Evolutionary conservation across 2,113 vertebrate species (phyloP), one percentile per base, ranked within the genome.

Genomic region (Malurus melanocephalus): DNA sequence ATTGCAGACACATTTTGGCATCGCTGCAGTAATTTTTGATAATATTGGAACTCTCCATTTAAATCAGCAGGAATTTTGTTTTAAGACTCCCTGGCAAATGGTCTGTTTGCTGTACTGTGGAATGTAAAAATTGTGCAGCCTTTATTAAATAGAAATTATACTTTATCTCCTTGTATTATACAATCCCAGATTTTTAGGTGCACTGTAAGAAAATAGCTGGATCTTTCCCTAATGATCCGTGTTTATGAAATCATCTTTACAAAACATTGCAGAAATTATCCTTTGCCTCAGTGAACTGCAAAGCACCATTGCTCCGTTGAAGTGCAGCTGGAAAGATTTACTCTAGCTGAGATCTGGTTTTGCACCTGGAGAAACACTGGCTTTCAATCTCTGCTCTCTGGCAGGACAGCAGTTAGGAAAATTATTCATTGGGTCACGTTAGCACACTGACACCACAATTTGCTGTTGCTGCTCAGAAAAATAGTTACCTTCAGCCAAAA

Each of bases 401-500:
- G 59, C 86, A 88, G 83, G 76, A 88, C 73, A 61, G 74, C 74
- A 73, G 74, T 79, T 81, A 65, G 57, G 67, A 69, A 79, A 81
- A 93, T 96, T 80, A 81, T 85, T 95, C 90, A 76, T 73, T 24
- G 30, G 66, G 62, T 91, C 88, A 84, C 0, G 22, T 83, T 84
- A 81, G 77, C 69, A 33, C 62, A 15, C 71, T 95, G 92, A 93
- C 93, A 94, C 90, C 85, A 85, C 92, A 90, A 90, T 96, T 96
- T 94, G 62, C 64, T 90, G 46, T 85, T 93, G 67, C 51, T 80
- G 55, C 74, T 94, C 72, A 82, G 92, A 93, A 94, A 93, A 94
- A 94, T 94, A 90, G 92, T 76, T 86, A 86, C 77, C 71, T 91
- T 94, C 92, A 90, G 77, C 86, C 88, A 88, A 93, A 93, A 92